Conservation (phyloP, 2,888 invertebrate genomes). For the Perdita meconis region DNA sequence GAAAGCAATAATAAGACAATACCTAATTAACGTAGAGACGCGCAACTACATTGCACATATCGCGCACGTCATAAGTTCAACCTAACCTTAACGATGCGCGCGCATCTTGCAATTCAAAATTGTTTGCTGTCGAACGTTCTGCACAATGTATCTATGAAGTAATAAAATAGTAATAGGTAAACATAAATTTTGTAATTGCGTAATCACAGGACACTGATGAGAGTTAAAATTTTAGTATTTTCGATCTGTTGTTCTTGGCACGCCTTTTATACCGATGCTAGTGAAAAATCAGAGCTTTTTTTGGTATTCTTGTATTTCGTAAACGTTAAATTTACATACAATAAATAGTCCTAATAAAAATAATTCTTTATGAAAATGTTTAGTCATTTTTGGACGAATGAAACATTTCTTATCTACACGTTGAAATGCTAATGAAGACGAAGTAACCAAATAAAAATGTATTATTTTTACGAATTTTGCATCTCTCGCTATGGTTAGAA, state of each 20-base stretch:
- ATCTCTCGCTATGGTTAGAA: too few species aligned
- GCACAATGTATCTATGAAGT: neutral
- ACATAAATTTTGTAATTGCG: neutral
- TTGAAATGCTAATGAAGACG: too few species aligned
- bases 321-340: neutral
- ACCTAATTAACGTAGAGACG: constrained; percentile 73
- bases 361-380: neutral
- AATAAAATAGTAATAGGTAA: neutral
- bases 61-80: constrained; percentile 61
- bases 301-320: neutral
- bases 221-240: neutral
- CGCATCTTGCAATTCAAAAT: constrained; percentile 64
- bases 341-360: neutral
- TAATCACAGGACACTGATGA: neutral
- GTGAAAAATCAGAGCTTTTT: neutral
- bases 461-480: too few species aligned
- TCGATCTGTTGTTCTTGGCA: neutral
- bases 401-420: too few species aligned
- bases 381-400: too few species aligned
- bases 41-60: constrained; percentile 63
- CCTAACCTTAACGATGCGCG: constrained; percentile 76
- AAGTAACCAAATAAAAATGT: too few species aligned
- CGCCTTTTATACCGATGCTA: neutral
- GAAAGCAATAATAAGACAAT: constrained; percentile 53
- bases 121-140: constrained; percentile 1